Evolutionary conservation across 1,140 invertebrate species (phyloP), one percentile per base, ranked within the genome.

Genomic region (Copidosoma floridanum): DNA sequence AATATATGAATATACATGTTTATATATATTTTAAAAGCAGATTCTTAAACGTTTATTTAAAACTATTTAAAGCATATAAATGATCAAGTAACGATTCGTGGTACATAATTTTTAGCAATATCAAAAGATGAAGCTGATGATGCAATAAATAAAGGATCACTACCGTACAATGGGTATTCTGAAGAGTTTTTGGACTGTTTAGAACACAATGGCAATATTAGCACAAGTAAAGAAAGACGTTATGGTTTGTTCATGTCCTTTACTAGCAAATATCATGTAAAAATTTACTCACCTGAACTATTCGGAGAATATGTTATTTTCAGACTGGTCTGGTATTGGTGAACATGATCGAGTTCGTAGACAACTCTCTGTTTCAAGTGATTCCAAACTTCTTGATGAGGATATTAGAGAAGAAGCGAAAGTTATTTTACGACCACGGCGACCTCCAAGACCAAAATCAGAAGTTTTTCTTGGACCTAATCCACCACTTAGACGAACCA

Each of bases 151-250:
- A 81, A 84, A 77, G 82, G 83, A 67, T 89, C 90, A 81, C 82
- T 90, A 73, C 85, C 88, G 64, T 93, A 92, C 82, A 93, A 93
- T 82, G 91, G 91, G 56, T 94, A 92, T 85, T 93, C 90, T 51
- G 91, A 93, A 71, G 91, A 94, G 82, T 94, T 91, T 83, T 85
- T 94, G 77, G 92, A 94, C 79, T 84, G 91, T 71, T 85, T 94
- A 67, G 92, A 94, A 81, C 90, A 90, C 71, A 93, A 93, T 82
- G 91, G 90, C 68, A 92, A 92, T 79, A 90, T 89, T 79, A 85
- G 86, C 71, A 77, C 81, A 64, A 83, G 84, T 66, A 85, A 85
- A 77, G 76, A 82, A 67, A 78, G 72, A 57, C 69, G 70, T 65
- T 79, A 77, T 67, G 77, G 77, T 79, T 44, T 11, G 51, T 51